Base-by-base conservation (phyloP, 2,113 vertebrate genomes). In the Cisticola juncidis region DNA sequence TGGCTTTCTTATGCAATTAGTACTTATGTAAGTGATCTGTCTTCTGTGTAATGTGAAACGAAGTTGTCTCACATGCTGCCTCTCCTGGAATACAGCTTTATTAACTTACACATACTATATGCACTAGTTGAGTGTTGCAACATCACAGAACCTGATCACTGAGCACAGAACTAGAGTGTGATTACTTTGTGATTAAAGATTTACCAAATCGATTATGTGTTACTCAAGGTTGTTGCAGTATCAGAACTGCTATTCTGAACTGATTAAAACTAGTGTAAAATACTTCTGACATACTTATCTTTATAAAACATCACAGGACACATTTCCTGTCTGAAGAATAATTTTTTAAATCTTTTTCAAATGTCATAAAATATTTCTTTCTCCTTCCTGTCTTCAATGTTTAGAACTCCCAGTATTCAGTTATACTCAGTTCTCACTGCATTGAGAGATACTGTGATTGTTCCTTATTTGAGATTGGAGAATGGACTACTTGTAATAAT, bases 11-110 rank as follows among this genome's bases (percentile, higher is more conserved):
- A 50, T 22, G 86, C 94, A 77, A 50, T 83, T 96, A 83, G 68
- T 83, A 40, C 90, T 91, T 94, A 56, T 68, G 93, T 90, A 86
- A 97, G 71, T 92, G 77, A 96, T 88, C 81, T 15, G 7, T 91
- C 68, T 86, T 82, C 93, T 90, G 68, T 77, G 87, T 93, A 95
- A 90, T 2, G 4, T 33, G 90, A 95, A 85, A 80, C 29, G 0
- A 77, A 82, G 53, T 90, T 80, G 58, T 95, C 87, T 91, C 53
- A 61, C 70, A 69, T 51, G 74, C 58, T 91, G 85, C 29, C 66
- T 94, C 90, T 86, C 45, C 38, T 91, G 78, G 71, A 93, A 83
- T 93, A 95, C 58, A 80, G 50, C 74, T 91, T 80, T 91, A 78
- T 90, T 96, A 82, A 91, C 69, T 91, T 91, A 85, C 84, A 85